These are phyloP conservation scores for Chanos chanos DNA, from an alignment of 2,797 vertebrate genomes.

Conservation along the genomic window DNA sequence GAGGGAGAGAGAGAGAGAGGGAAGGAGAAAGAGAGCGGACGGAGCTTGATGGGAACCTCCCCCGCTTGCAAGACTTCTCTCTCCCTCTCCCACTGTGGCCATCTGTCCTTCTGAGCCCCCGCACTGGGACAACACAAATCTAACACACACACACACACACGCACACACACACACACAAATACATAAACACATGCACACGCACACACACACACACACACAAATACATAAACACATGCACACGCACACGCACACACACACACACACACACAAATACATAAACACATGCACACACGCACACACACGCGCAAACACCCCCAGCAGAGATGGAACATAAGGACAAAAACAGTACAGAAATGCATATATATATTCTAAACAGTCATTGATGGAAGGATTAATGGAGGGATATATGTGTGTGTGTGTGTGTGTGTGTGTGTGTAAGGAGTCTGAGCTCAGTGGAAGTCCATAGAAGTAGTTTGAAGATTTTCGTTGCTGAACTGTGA, in stretches of 20 bases:
- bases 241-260: slow-evolving; percentile 1
- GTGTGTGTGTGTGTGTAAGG: too few relatives aligned
- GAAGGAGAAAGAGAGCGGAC: neutral
- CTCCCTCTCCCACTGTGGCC: slow-evolving; percentile 49
- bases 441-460: too few relatives aligned
- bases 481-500: too few relatives aligned
- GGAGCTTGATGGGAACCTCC: slow-evolving; percentile 25
- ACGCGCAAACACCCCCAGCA: too few relatives aligned
- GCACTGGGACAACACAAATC: slow-evolving; percentile 52
- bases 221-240: slow-evolving; percentile 12
- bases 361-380: too few relatives aligned
- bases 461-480: too few relatives aligned
- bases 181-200: slow-evolving; percentile 8
- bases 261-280: slow-evolving; percentile 15
- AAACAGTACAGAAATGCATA: too few relatives aligned
- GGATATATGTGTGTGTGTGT: too few relatives aligned
- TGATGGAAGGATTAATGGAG: too few relatives aligned
- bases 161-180: slow-evolving; percentile 1
- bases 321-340: too few relatives aligned
- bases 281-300: neutral
- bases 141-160: slow-evolving; percentile 51
- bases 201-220: slow-evolving; percentile 6
- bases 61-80: slow-evolving; percentile 38
- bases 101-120: slow-evolving; percentile 39
- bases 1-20: slow-evolving; percentile 14